These are phyloP conservation scores for Thysanoteuthis rhombus DNA, from an alignment of 2,888 invertebrate genomes.

Conservation along the genomic window DNA sequence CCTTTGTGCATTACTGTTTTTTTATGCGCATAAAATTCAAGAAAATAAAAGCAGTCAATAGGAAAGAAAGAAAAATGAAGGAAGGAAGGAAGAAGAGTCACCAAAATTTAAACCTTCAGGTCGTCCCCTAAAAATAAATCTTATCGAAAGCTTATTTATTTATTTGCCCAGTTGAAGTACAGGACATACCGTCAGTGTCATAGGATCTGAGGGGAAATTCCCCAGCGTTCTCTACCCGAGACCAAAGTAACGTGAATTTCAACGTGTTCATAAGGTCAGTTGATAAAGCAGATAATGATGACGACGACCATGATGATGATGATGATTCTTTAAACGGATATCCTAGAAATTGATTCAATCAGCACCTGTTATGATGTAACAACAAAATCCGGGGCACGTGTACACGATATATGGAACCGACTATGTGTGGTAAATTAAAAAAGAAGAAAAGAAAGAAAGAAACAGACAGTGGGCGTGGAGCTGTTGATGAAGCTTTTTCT, in stretches of 20 bases:
- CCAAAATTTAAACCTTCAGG: too few relatives aligned
- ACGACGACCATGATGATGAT: not conserved
- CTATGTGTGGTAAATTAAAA: not conserved
- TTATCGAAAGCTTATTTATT: too few relatives aligned
- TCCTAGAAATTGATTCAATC: not conserved
- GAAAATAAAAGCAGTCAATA: too few relatives aligned
- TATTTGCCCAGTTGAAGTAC: too few relatives aligned
- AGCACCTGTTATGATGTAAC: not conserved
- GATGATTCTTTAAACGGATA: not conserved
- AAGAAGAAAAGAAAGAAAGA: not conserved
- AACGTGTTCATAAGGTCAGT: not conserved
- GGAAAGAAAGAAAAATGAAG: too few relatives aligned
- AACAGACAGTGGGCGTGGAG: not conserved
- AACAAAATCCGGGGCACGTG: not conserved
- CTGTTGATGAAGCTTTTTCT: not conserved
- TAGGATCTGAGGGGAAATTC: not conserved
- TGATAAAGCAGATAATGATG: not conserved
- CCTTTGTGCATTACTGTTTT: too few relatives aligned
- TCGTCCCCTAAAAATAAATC: too few relatives aligned
- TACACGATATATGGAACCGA: not conserved
- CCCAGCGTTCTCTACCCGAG: not conserved
- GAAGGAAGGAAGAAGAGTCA: too few relatives aligned
- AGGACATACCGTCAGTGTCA: too few relatives aligned
- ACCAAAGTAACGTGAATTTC: not conserved
- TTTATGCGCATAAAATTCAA: too few relatives aligned